A percentile compares a stretch with the other conserved stretches of the same genome.
These are phyloP conservation scores for Lepus americanus DNA, from an alignment of 2,113 vertebrate species.

Conservation along the genomic window DNA sequence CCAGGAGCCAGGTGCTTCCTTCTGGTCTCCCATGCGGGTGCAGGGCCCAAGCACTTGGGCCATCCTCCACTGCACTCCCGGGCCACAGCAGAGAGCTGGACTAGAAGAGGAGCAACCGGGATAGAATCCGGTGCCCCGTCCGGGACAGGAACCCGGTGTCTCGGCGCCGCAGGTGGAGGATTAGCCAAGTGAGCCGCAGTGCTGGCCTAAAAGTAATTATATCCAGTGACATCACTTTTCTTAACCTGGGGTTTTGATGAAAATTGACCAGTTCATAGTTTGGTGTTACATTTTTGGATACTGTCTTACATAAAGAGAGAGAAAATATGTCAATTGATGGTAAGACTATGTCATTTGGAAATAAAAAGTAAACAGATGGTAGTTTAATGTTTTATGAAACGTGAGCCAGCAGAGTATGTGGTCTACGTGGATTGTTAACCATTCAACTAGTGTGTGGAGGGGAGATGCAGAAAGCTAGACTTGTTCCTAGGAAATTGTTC, in stretches of 20 bases:
- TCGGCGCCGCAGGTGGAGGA: no score
- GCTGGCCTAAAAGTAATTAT: background rate
- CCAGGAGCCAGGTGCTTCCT: no score
- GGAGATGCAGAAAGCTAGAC: background rate
- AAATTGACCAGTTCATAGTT: constrained; percentile 20
- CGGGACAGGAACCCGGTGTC: no score
- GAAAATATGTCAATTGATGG: background rate
- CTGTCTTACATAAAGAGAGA: background rate
- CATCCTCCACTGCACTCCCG: no score
- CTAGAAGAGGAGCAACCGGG: no score
- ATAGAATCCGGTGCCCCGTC: no score
- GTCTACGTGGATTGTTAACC: background rate
- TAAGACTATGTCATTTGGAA: constrained; percentile 6
- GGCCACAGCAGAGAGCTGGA: no score
- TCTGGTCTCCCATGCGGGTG: no score
- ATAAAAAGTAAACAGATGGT: background rate
- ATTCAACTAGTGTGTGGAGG: background rate
- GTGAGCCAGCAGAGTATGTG: background rate
- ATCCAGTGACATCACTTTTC: background rate
- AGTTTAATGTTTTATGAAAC: constrained; percentile 41
- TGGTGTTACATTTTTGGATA: background rate
- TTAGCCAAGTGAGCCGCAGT: no score
- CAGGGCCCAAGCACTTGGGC: no score
- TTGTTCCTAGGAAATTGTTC: constrained; percentile 13
- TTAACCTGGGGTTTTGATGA: constrained; percentile 28